Conservation (phyloP, 2,113 vertebrate species). For the Rallus limicola region DNA sequence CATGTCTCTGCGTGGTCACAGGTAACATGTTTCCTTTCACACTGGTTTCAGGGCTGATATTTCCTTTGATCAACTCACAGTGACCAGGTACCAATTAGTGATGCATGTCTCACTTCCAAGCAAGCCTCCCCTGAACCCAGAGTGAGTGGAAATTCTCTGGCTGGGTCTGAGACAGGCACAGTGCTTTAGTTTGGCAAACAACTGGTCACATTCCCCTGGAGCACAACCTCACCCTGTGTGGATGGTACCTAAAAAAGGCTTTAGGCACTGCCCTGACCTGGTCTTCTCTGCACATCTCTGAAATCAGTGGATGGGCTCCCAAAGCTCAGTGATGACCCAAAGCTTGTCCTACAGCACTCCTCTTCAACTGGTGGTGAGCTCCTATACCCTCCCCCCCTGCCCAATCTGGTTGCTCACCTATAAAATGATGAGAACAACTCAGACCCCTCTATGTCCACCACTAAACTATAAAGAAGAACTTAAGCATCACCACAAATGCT, state of each 20-base stretch:
- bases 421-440: not conserved
- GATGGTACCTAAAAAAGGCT: not conserved
- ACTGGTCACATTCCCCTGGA: accelerated
- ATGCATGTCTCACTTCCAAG: accelerated
- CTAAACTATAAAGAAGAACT: not conserved
- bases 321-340: accelerated
- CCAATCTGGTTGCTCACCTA: not conserved
- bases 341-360: accelerated
- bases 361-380: not conserved
- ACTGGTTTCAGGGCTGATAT: not conserved
- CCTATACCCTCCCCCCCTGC: not conserved
- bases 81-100: not conserved
- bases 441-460: not conserved
- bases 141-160: accelerated
- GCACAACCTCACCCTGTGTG: accelerated
- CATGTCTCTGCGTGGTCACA: accelerated
- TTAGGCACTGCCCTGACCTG: not conserved
- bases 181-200: not conserved
- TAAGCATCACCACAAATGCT: not conserved
- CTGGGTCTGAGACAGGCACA: accelerated
- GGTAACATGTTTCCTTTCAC: not conserved
- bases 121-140: not conserved
- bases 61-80: not conserved
- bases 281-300: not conserved
- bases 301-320: not conserved